These are phyloP conservation scores for Seriola quinqueradiata DNA, from an alignment of 2,113 vertebrate species.

Conservation along the genomic window DNA sequence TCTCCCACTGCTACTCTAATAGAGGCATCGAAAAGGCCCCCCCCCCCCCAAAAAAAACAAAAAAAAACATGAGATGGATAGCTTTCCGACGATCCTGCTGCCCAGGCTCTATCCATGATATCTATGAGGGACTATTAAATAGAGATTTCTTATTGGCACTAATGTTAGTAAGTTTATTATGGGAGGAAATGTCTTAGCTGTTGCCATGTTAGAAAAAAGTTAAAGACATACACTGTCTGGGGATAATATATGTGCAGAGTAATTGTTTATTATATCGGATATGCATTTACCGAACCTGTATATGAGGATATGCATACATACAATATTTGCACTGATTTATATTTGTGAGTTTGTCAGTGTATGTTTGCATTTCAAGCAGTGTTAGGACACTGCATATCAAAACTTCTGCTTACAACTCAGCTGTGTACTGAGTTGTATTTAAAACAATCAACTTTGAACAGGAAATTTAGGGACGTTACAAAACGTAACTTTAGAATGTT, in stretches of 20 bases:
- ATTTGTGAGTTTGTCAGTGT: background rate
- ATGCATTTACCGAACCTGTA: background rate
- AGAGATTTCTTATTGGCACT: conserved; percentile 26
- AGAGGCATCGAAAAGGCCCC: too few relatives aligned
- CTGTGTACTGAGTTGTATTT: background rate
- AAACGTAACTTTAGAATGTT: background rate
- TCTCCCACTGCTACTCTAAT: too few relatives aligned
- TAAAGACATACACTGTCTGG: background rate
- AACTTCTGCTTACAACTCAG: background rate
- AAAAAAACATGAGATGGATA: background rate
- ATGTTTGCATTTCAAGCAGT: background rate
- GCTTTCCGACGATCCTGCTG: background rate
- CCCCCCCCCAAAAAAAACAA: too few relatives aligned
- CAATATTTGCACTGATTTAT: background rate
- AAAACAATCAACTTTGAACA: background rate
- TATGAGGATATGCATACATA: background rate
- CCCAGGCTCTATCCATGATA: background rate
- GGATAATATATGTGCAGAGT: background rate
- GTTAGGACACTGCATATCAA: background rate
- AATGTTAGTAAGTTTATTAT: conserved; percentile 10
- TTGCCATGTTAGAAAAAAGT: conserved; percentile 1
- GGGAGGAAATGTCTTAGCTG: background rate
- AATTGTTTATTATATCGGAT: background rate
- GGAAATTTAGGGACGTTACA: background rate
- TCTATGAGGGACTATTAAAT: conserved; percentile 6